Evolutionary conservation across 1,140 invertebrate genomes (phyloP).

Genomic region (Reticulitermes speratus): DNA sequence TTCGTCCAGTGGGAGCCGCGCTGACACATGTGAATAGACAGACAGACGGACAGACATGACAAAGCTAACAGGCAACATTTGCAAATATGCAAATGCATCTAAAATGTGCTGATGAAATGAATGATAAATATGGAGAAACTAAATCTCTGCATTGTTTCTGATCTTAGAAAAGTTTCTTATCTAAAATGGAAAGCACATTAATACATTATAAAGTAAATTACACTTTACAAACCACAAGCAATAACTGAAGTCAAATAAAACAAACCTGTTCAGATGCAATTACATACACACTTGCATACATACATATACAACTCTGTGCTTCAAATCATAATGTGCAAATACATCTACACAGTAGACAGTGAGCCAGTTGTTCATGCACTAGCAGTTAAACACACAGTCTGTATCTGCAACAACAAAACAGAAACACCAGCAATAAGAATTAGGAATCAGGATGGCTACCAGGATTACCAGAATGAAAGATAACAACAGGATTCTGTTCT

Average conservation of each 20-base stretch:
- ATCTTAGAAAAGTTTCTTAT: neutral
- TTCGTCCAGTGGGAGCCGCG: no score
- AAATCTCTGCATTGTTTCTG: no score
- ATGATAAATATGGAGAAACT: no score
- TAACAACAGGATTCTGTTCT: neutral
- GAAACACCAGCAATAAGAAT: neutral
- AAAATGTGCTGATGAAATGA: no score
- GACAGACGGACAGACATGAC: no score
- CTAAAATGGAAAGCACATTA: neutral
- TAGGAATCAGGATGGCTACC: neutral
- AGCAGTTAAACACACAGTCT: neutral
- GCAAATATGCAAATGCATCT: no score
- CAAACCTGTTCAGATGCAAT: neutral
- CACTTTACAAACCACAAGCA: neutral
- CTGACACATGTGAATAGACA: no score
- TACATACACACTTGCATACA: neutral
- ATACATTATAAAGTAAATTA: neutral
- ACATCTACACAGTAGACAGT: neutral
- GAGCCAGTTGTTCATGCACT: neutral
- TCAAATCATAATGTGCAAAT: conserved; percentile 9
- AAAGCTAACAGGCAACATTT: no score
- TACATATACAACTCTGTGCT: neutral
- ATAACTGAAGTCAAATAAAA: neutral
- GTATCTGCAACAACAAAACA: neutral
- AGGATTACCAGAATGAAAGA: neutral